Percentiles rank a stretch among this genome's conserved stretches.
These are phyloP conservation scores for Stenopsyche tienmushanensis DNA, from an alignment of 1,140 invertebrate species.

Conservation along the genomic window DNA sequence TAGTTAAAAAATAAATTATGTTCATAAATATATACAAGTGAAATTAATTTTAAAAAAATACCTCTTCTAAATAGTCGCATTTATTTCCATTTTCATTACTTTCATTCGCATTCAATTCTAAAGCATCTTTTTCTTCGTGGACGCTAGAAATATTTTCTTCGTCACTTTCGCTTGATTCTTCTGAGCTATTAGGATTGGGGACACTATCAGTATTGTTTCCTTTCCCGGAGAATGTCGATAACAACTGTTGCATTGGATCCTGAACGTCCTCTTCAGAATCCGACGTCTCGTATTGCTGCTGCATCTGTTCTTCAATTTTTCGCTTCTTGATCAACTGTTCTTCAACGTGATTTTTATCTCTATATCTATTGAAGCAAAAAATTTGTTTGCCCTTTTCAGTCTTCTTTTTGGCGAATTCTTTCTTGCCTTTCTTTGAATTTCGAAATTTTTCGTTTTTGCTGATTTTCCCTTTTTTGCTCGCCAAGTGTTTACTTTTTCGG, in stretches of 20 bases:
- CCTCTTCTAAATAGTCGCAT: not conserved
- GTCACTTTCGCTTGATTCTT: slow-evolving; percentile 37
- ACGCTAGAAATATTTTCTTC: slow-evolving; percentile 38
- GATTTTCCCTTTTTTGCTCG: not conserved
- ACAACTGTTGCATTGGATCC: slow-evolving; percentile 57
- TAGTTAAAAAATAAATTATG: too few relatives aligned
- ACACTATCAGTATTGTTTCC: slow-evolving; percentile 42
- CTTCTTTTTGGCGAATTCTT: slow-evolving; percentile 41
- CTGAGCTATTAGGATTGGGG: slow-evolving; percentile 43
- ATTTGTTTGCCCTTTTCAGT: slow-evolving; percentile 49
- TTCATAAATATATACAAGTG: too few relatives aligned
- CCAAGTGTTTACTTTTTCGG: not conserved
- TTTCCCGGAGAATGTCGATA: slow-evolving; percentile 56
- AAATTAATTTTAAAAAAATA: slow-evolving; percentile 22
- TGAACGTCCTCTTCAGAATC: slow-evolving; percentile 56
- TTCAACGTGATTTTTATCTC: slow-evolving; percentile 52
- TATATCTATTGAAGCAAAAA: slow-evolving; percentile 53
- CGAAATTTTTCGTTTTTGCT: not conserved
- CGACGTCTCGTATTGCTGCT: slow-evolving; percentile 45
- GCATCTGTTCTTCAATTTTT: slow-evolving; percentile 45
- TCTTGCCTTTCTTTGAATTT: slow-evolving; percentile 15
- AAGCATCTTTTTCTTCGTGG: slow-evolving; percentile 43
- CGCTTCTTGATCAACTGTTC: slow-evolving; percentile 50
- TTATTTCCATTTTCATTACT: slow-evolving; percentile 38
- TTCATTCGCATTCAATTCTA: slow-evolving; percentile 33